phyloP scores from a whole-genome alignment of 2,113 vertebrate genomes.

The Pagrus major region DNA sequence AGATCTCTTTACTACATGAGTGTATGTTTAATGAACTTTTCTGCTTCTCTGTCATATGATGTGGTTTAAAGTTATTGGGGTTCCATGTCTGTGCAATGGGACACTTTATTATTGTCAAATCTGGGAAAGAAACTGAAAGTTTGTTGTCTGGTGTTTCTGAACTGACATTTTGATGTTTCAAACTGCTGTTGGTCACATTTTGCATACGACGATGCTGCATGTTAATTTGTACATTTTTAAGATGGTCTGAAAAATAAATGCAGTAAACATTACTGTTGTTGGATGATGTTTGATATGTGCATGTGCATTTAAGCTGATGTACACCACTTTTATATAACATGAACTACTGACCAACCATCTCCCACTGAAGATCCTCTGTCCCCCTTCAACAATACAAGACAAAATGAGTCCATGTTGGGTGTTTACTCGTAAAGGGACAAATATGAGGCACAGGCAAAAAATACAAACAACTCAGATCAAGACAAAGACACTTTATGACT shows the following conservation, averaged over 20 bases:
- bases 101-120: background rate
- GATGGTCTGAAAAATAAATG: constrained; percentile 1
- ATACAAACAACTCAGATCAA: no score
- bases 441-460: no score
- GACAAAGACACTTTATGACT: no score
- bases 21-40: background rate
- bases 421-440: no score
- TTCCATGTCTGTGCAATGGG: background rate
- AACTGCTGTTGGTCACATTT: background rate
- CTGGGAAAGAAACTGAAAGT: background rate
- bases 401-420: no score
- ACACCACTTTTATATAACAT: no score
- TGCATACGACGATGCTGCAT: background rate
- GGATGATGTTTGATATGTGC: background rate
- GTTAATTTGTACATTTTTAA: background rate
- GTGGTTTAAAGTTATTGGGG: background rate
- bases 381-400: no score
- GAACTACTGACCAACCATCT: no score
- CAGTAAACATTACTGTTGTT: background rate
- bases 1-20: background rate
- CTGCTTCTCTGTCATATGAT: background rate
- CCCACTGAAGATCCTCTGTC: no score
- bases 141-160: background rate
- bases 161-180: background rate
- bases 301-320: no score